A percentile compares a stretch with the other conserved stretches of the same genome.
These are phyloP conservation scores for Vesta saturnalis DNA, from an alignment of 2,888 invertebrate genomes.

Conservation along the genomic window DNA sequence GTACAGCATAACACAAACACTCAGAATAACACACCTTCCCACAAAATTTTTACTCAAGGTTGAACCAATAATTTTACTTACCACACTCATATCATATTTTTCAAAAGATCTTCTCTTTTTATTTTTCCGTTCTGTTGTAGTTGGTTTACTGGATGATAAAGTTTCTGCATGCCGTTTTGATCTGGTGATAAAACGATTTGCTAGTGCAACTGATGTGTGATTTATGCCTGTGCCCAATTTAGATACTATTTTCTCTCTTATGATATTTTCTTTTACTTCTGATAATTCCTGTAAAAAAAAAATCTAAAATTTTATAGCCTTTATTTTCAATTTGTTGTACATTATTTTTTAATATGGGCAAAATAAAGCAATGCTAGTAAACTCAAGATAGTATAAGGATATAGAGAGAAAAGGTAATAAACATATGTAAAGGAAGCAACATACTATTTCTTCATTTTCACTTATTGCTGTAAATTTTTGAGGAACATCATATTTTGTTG, in stretches of 20 bases:
- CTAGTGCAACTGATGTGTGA: not conserved
- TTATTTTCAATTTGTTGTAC: not conserved
- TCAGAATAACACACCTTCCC: no score
- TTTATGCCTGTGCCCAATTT: not conserved
- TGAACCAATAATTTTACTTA: constrained; percentile 62
- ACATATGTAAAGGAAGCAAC: constrained; percentile 38
- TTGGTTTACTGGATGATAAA: constrained; percentile 40
- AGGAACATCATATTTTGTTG: constrained; percentile 48
- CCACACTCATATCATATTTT: constrained; percentile 69
- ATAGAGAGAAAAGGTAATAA: constrained; percentile 29
- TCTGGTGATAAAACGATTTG: constrained; percentile 34
- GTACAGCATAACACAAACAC: no score
- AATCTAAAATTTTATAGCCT: constrained; percentile 15
- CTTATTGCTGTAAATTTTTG: constrained; percentile 53
- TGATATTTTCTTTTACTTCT: constrained; percentile 43
- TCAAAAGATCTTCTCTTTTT: constrained; percentile 72
- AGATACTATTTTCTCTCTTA: not conserved
- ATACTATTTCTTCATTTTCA: constrained; percentile 55
- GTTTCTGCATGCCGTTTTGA: constrained; percentile 57
- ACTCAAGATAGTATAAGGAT: constrained; percentile 42
- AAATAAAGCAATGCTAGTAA: constrained; percentile 42
- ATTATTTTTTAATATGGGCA: no score
- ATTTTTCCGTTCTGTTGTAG: constrained; percentile 53
- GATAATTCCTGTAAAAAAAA: constrained; percentile 60
- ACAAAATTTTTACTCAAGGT: no score